A percentile compares a stretch with the other conserved stretches of the same genome.
Conservation (phyloP, 2,888 invertebrate species). For the Syritta pipiens region DNA sequence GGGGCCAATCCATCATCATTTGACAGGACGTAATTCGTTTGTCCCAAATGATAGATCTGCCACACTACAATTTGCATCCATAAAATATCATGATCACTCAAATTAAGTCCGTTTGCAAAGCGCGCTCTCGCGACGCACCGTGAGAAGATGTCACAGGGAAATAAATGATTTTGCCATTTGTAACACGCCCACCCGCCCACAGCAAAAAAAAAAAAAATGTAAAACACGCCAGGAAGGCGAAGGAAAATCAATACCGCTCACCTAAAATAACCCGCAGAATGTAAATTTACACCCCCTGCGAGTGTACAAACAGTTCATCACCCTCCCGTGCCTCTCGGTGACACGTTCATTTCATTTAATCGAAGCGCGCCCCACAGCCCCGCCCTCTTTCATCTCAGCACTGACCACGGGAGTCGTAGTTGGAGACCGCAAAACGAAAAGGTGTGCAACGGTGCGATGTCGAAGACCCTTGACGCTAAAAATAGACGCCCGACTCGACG, state of each 20-base stretch:
- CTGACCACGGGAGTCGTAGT: background rate
- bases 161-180: slow-evolving; percentile 29
- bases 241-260: slow-evolving; percentile 9
- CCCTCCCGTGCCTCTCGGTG: background rate
- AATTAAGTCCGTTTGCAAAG: slow-evolving; percentile 31
- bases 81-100: slow-evolving; percentile 31
- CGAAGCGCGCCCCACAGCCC: slow-evolving; percentile 10
- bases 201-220: background rate
- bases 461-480: slow-evolving; percentile 50
- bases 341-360: slow-evolving; percentile 24
- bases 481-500: background rate
- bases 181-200: background rate
- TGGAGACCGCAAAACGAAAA: slow-evolving; percentile 16
- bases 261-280: slow-evolving; percentile 12
- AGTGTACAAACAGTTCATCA: background rate
- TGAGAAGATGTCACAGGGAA: slow-evolving; percentile 5
- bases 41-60: slow-evolving; percentile 17
- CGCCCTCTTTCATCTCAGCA: slow-evolving; percentile 5
- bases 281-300: slow-evolving; percentile 2
- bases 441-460: slow-evolving; percentile 10
- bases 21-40: slow-evolving; percentile 18
- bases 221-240: background rate
- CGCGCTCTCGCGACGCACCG: background rate
- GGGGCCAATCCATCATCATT: slow-evolving; percentile 39
- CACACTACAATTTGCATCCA: slow-evolving; percentile 33